Conservation (phyloP, 2,797 vertebrate genomes). For the Thaleichthys pacificus region DNA sequence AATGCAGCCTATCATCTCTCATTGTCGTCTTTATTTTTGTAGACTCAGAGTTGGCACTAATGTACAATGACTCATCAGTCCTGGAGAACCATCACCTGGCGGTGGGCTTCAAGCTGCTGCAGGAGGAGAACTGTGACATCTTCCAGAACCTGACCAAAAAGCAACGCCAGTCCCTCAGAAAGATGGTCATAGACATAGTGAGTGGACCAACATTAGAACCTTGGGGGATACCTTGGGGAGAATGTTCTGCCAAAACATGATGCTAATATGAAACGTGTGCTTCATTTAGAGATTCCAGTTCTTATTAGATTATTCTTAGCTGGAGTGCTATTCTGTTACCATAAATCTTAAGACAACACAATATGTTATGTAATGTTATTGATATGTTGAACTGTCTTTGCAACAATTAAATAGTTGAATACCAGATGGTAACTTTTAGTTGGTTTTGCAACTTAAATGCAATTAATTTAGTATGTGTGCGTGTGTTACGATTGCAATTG, state of each 20-base stretch:
- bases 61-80: conserved; percentile 82
- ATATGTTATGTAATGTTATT: neutral
- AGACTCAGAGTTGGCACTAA: conserved; percentile 83
- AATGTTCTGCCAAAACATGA: neutral
- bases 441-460: neutral
- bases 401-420: neutral
- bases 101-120: conserved; percentile 82
- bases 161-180: conserved; percentile 74
- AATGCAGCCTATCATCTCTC: too few species aligned
- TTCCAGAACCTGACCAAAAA: conserved; percentile 80
- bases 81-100: conserved; percentile 84
- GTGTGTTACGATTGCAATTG: neutral
- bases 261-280: neutral
- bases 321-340: neutral
- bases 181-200: conserved; percentile 83
- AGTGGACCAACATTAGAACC: conserved; percentile 23
- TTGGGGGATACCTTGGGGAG: neutral
- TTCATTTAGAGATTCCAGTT: neutral
- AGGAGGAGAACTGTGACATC: conserved; percentile 81
- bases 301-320: neutral
- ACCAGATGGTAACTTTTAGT: neutral
- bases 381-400: neutral
- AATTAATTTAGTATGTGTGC: neutral
- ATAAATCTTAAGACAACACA: neutral
- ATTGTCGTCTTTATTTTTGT: neutral